These are phyloP conservation scores for Sebastes trivittatus DNA, from an alignment of 2,797 vertebrate species.

Conservation along the genomic window DNA sequence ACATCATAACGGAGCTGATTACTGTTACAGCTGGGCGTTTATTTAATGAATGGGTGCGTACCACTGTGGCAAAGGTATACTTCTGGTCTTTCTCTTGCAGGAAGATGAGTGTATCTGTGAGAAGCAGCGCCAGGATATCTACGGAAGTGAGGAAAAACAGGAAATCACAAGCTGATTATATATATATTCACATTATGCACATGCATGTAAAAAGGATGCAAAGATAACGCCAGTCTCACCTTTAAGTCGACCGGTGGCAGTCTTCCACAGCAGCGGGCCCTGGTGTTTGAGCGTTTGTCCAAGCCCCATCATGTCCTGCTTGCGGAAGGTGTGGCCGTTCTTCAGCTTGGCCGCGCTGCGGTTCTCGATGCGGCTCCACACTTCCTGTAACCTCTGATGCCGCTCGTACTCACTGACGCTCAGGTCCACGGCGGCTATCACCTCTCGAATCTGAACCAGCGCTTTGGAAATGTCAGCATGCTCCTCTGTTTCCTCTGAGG, in stretches of 20 bases:
- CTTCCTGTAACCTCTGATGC: constrained; percentile 88
- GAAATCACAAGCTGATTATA: background rate
- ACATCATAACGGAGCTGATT: background rate
- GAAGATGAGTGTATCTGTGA: constrained; percentile 91
- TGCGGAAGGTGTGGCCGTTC: constrained; percentile 89
- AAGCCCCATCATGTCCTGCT: constrained; percentile 88
- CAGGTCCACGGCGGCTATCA: constrained; percentile 90
- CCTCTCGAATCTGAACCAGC: constrained; percentile 87
- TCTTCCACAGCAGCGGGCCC: constrained; percentile 94
- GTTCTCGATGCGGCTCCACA: constrained; percentile 91
- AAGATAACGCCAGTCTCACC: constrained; percentile 66
- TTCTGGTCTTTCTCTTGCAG: constrained; percentile 99
- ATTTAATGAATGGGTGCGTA: constrained; percentile 68
- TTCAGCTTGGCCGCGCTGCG: constrained; percentile 92
- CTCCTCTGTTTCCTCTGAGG: constrained; percentile 89
- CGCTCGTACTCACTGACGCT: constrained; percentile 92
- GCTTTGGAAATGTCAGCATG: constrained; percentile 87
- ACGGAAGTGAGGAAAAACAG: constrained; percentile 42
- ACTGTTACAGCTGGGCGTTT: background rate
- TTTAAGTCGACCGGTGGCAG: constrained; percentile 94
- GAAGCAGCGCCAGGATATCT: constrained; percentile 93
- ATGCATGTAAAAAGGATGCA: background rate
- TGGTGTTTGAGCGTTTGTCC: constrained; percentile 87
- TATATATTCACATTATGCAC: background rate
- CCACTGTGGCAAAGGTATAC: constrained; percentile 93